Base-by-base conservation (phyloP, 2,113 vertebrate genomes). In the Eudorcas thomsonii region DNA sequence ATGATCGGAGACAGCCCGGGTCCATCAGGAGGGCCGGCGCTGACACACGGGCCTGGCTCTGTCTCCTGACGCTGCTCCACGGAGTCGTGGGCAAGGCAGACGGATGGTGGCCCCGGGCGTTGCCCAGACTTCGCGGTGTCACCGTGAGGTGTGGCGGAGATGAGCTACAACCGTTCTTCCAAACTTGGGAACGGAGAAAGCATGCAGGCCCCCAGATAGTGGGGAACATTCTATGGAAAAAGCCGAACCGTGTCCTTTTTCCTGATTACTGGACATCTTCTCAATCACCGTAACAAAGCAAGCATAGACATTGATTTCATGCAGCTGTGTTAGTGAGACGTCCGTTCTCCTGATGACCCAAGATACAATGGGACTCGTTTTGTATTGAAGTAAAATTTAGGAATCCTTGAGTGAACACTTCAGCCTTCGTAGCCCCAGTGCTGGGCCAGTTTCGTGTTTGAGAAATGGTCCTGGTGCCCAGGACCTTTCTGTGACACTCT, bases 1-100 rank as follows among this genome's bases (percentile, higher is more conserved):
- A 97, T 9, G 57, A 98, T 97, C 95, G 26, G 33, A 97, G 98
- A 97, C 98, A 92, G 94, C 92, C 93, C 88, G 33, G 96, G 96
- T 94, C 98, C 95, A 0, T 97, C 98, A 97, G 82, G 54, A 94
- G 96, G 92, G 87, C 97, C 71, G 0, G 11, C n/a, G 5, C 96
- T 91, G 97, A 95, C 62, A 57, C 28, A 48, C 3, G 6, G 89
- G 88, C 90, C 95, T 33, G 64, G 4, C 64, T 59, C 33, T 86
- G 26, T 0, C 10, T 10, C 87, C 26, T 92, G 90, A 77, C 4
- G 91, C 86, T 5, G 0, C 45, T 74, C 93, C 21, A 21, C 5
- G 0, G 50, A 52, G 96, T 48, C 36, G 39, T 43, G 25, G 60
- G 64, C 3, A 0, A 83, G 23, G 59, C 85, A 82, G 93, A 88